Base-by-base conservation (phyloP, 2,888 invertebrate genomes). In the Tenthredo mesomela region DNA sequence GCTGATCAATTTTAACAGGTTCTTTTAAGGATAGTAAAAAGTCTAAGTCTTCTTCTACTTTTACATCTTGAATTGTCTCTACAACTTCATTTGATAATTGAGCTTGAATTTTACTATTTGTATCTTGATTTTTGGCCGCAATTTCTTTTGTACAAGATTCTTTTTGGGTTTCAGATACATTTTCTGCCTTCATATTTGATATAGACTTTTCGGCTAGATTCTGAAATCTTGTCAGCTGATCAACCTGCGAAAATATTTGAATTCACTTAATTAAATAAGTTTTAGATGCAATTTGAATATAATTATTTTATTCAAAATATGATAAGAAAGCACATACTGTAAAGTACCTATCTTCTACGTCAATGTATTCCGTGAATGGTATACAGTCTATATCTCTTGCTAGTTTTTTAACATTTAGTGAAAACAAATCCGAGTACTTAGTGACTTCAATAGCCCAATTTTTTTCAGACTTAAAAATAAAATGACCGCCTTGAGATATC, bases 331-430 rank as follows among this genome's bases (percentile, higher is more conserved):
- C 21, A 47, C 92, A 89, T 83, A 93, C 93, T 2, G 91, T 93
- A 61, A 94, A 94, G 89, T 94, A 92, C 2, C 88, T 87, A 0
- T 92, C 87, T 0, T 93, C 87, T 67, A 93, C 93, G 75, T 93
- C 91, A 88, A 94, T 88, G 18, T 93, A 93, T 84, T 94, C 93
- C 87, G 94, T 93, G 86, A 93, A 94, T 0, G 94, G 94, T 86
- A 94, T 93, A n/a, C 94, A 93, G 85, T 92, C 90, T n/a, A 94
- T 88, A 0, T 93, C 93, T 29, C 90, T 90, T 43, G 93, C 93
- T 0, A 94, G 89, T 1, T 92, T 88, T 29, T 92, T 91, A 1
- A 94, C 89, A 87, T 94, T 93, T 0, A 94, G 87, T 0, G 93
- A 93, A 47, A 94, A 94, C 85, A 93, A 93, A 70, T 93, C 91